Evolutionary conservation across 2,113 vertebrate species (phyloP).

Genomic region (Crotophaga sulcirostris): DNA sequence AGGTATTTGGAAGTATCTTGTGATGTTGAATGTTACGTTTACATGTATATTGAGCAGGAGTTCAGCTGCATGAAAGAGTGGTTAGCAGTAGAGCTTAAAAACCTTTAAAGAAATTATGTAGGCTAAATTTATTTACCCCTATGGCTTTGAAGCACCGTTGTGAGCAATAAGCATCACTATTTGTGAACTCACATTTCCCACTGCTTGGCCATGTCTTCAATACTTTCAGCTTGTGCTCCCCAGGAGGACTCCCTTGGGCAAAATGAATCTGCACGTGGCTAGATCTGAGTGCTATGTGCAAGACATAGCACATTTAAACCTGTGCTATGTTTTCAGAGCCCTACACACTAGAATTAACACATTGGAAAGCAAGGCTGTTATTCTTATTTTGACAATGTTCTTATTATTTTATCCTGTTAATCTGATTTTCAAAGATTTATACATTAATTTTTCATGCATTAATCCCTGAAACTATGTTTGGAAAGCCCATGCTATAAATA

Average conservation of each 20-base stretch:
- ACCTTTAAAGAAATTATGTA: neutral
- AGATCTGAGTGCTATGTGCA: neutral
- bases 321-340: neutral
- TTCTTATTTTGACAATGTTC: constrained; percentile 23
- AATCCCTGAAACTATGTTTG: constrained; percentile 20
- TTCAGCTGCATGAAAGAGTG: neutral
- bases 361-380: neutral
- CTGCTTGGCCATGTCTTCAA: neutral
- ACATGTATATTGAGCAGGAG: neutral
- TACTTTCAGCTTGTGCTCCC: neutral
- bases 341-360: neutral
- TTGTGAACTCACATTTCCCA: neutral
- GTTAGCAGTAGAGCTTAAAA: neutral
- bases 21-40: neutral
- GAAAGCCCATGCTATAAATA: constrained; percentile 21
- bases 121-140: neutral
- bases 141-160: neutral
- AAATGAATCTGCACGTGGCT: neutral
- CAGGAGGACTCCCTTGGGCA: neutral
- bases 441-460: neutral
- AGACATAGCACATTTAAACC: neutral
- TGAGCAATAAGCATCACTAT: neutral
- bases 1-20: neutral
- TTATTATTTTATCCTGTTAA: constrained; percentile 20
- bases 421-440: constrained; percentile 51